These are phyloP conservation scores for Amazona guildingii DNA, from an alignment of 2,113 vertebrate species.

Conservation along the genomic window DNA sequence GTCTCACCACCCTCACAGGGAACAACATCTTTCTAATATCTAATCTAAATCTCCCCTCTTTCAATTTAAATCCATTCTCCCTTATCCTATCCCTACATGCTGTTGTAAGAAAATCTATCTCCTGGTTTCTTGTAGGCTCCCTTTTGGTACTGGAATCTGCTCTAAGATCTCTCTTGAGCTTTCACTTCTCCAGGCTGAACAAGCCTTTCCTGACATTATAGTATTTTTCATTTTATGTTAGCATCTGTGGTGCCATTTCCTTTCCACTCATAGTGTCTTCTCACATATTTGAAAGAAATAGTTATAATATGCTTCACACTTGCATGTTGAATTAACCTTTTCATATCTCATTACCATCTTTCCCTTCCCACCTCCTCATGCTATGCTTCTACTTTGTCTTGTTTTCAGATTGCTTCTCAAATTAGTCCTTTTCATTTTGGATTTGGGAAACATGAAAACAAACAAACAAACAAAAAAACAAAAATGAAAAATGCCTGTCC, in stretches of 20 bases:
- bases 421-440: not conserved
- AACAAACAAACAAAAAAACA: not conserved
- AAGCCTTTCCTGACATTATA: not conserved
- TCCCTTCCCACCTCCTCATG: not conserved
- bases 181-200: not conserved
- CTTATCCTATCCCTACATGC: not conserved
- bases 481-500: not conserved
- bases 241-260: not conserved
- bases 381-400: not conserved
- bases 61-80: not conserved
- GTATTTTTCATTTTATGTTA: not conserved
- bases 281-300: not conserved
- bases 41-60: not conserved
- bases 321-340: slow-evolving; percentile 4
- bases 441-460: not conserved
- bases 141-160: not conserved
- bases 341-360: not conserved
- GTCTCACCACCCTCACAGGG: not conserved
- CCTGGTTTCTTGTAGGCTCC: not conserved
- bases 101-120: not conserved
- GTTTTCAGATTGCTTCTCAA: not conserved
- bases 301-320: not conserved
- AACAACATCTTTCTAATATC: not conserved
- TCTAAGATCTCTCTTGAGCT: not conserved
- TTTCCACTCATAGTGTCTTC: not conserved